These are phyloP conservation scores for Geodia barretti DNA, from an alignment of 37 sponge, comb jelly and placozoan species.

Conservation along the genomic window DNA sequence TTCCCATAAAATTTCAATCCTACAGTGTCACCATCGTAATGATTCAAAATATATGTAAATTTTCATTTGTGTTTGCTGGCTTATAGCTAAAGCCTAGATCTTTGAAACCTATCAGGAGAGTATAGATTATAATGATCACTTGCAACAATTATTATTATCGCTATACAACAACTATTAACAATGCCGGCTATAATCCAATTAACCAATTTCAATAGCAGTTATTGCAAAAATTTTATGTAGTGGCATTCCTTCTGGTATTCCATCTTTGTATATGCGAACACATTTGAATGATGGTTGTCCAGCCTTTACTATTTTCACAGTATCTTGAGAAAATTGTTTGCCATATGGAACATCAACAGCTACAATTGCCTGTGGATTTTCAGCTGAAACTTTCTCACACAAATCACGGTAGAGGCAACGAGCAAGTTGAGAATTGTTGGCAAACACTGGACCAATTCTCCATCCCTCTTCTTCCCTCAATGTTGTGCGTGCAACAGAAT, in stretches of 20 bases:
- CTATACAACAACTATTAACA: no score
- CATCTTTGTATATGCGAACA: neutral
- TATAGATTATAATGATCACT: no score
- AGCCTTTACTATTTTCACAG: neutral
- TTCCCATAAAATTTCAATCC: no score
- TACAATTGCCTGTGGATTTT: neutral
- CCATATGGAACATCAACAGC: neutral
- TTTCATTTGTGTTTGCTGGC: no score
- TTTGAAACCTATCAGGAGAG: no score
- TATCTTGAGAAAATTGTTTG: neutral
- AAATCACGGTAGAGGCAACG: neutral
- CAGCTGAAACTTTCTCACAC: neutral
- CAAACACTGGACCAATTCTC: constrained; percentile 11
- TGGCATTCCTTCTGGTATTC: neutral
- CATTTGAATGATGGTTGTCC: neutral
- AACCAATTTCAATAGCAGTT: neutral
- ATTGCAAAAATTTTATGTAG: neutral
- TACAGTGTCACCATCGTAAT: no score
- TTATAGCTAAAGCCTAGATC: no score
- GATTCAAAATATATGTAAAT: no score
- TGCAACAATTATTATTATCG: no score
- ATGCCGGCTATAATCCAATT: no score
- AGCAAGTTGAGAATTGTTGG: constrained; percentile 16
- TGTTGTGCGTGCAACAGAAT: constrained; percentile 1
- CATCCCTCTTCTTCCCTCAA: neutral